Percentiles rank a stretch among this genome's conserved stretches.
phyloP scores from a whole-genome alignment of 2,888 invertebrate genomes.

The Dexiosoma caninum region DNA sequence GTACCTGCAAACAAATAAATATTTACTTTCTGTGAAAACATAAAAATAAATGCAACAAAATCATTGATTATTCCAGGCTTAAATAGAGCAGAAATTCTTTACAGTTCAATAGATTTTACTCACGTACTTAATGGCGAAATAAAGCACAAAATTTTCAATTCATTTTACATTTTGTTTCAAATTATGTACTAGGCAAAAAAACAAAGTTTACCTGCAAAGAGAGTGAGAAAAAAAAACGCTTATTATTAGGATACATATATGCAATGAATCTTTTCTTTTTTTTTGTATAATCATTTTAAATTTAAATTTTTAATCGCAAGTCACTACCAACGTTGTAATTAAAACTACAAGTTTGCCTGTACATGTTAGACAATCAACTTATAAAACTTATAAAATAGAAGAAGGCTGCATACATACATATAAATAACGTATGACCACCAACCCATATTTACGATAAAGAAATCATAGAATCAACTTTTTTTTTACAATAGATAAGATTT shows the following conservation, averaged over 20 bases:
- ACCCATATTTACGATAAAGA: background rate
- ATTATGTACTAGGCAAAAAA: background rate
- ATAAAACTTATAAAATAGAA: background rate
- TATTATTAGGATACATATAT: constrained; percentile 1
- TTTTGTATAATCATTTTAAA: background rate
- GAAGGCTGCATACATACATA: background rate
- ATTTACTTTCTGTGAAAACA: background rate
- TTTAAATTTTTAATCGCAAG: background rate
- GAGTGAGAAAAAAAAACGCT: background rate
- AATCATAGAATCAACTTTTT: background rate
- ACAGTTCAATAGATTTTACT: constrained; percentile 58
- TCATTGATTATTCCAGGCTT: constrained; percentile 7
- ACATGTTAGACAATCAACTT: background rate
- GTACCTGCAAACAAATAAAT: background rate
- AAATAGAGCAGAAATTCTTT: constrained; percentile 54
- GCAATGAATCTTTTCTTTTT: constrained; percentile 13
- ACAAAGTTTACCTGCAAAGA: constrained; percentile 54
- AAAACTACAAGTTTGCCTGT: background rate
- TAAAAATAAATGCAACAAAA: constrained; percentile 12
- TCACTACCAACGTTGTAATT: background rate
- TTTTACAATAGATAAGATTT: constrained; percentile 11
- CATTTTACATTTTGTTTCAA: too few relatives aligned
- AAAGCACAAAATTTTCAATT: too few relatives aligned
- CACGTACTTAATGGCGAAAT: constrained; percentile 38
- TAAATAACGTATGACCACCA: constrained; percentile 19